Evolutionary conservation across 2,888 invertebrate genomes (phyloP).

Genomic region (Zootermopsis nevadensis): DNA sequence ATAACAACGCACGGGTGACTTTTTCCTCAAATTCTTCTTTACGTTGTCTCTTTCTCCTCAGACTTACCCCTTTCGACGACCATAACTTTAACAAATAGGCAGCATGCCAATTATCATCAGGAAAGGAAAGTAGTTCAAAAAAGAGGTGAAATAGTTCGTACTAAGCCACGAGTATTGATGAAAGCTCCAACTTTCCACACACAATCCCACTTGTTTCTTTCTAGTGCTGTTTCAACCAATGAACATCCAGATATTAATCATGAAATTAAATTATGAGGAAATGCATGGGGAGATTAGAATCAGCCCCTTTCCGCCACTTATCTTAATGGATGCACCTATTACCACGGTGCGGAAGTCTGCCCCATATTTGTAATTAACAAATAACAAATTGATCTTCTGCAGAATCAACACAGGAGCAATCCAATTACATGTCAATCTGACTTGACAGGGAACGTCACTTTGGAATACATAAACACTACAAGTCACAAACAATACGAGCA

Average conservation of each 20-base stretch:
- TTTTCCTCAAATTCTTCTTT: too few relatives aligned
- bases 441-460: neutral
- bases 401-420: too few relatives aligned
- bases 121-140: neutral
- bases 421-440: neutral
- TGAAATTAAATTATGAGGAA: slow-evolving; percentile 17
- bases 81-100: neutral
- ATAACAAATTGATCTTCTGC: neutral
- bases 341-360: neutral
- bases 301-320: neutral
- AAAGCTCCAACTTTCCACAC: neutral
- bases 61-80: neutral
- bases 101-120: neutral
- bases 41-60: neutral
- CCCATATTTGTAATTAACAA: neutral
- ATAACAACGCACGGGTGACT: too few relatives aligned
- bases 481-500: too few relatives aligned
- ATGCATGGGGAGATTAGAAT: slow-evolving; percentile 4
- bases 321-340: slow-evolving; percentile 5
- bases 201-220: neutral
- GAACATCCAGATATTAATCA: neutral
- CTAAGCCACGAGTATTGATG: neutral
- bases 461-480: too few relatives aligned
- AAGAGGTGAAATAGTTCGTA: neutral
- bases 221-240: neutral